Conservation (phyloP, 2,888 invertebrate genomes). For the Heteromyza rotundicornis region DNA sequence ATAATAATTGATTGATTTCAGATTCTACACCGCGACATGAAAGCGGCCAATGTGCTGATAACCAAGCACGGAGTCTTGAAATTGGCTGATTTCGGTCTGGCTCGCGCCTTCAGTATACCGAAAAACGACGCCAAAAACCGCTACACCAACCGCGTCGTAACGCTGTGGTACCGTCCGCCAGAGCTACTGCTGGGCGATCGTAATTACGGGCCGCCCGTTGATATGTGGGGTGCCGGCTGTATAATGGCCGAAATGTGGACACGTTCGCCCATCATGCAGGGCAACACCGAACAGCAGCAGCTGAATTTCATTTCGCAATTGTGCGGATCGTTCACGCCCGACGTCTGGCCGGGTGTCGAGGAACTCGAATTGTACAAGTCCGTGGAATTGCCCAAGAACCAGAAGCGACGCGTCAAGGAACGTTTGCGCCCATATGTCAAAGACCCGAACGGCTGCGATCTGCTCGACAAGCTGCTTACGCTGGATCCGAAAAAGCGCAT, state of each 20-base stretch:
- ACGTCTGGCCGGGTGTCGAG: slow-evolving; percentile 94
- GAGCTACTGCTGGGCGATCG: slow-evolving; percentile 74
- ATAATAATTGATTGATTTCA: slow-evolving; percentile 37
- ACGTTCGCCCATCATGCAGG: slow-evolving; percentile 91
- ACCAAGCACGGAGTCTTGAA: slow-evolving; percentile 94
- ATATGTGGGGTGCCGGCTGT: slow-evolving; percentile 97
- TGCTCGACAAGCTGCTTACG: slow-evolving; percentile 88
- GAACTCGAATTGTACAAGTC: slow-evolving; percentile 85
- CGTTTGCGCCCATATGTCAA: slow-evolving; percentile 87
- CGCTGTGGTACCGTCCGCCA: slow-evolving; percentile 87
- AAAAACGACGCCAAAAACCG: slow-evolving; percentile 85
- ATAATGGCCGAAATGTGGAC: slow-evolving; percentile 99
- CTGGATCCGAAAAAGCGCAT: slow-evolving; percentile 88
- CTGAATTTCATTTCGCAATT: slow-evolving; percentile 92
- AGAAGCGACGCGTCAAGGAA: slow-evolving; percentile 85
- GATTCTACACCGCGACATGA: slow-evolving; percentile 96
- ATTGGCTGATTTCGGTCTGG: slow-evolving; percentile 96
- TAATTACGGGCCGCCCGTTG: slow-evolving; percentile 96
- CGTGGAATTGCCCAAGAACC: slow-evolving; percentile 85
- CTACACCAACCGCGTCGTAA: slow-evolving; percentile 98
- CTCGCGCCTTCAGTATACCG: slow-evolving; percentile 88
- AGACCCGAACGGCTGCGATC: slow-evolving; percentile 89
- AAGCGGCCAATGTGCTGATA: slow-evolving; percentile 97
- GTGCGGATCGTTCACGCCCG: slow-evolving; percentile 92
- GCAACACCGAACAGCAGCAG: slow-evolving; percentile 96